These are phyloP conservation scores for Callaeas wilsoni DNA, from an alignment of 2,113 vertebrate genomes.

Conservation along the genomic window DNA sequence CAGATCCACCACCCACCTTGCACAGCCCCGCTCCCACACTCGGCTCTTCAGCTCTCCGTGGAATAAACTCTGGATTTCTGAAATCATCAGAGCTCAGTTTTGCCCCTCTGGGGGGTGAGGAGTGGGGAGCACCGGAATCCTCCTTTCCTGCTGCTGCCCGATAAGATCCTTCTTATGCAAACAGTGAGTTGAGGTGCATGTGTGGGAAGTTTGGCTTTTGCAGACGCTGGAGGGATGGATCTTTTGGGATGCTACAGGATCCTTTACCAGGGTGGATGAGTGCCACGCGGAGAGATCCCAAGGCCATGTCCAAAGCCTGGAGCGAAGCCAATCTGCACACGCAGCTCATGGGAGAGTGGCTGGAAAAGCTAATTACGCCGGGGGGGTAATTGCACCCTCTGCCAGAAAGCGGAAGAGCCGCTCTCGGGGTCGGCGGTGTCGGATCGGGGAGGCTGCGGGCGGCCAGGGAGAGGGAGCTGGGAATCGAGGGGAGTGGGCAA, in stretches of 20 bases:
- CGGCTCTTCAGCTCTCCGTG: rapidly evolving
- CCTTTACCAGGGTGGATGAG: neutral
- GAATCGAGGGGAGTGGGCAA: neutral
- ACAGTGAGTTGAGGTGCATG: neutral
- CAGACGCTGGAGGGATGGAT: neutral
- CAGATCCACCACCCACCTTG: rapidly evolving
- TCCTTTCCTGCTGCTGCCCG: neutral
- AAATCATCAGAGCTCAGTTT: neutral
- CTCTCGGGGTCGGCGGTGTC: rapidly evolving
- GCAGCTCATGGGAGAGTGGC: neutral
- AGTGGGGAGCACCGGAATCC: neutral
- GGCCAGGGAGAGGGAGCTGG: rapidly evolving
- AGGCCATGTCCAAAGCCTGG: neutral
- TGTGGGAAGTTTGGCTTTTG: neutral
- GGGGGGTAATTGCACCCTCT: neutral
- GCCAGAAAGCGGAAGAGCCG: neutral
- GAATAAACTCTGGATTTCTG: neutral
- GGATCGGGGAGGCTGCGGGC: neutral
- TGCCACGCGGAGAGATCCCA: neutral
- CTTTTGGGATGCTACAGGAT: neutral
- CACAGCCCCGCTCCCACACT: rapidly evolving
- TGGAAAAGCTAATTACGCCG: neutral
- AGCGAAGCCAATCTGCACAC: neutral
- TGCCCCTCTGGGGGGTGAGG: neutral
- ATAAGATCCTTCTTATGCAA: neutral